Evolutionary conservation across 2,113 vertebrate genomes (phyloP).

Genomic region (Zosterops hypoxanthus): DNA sequence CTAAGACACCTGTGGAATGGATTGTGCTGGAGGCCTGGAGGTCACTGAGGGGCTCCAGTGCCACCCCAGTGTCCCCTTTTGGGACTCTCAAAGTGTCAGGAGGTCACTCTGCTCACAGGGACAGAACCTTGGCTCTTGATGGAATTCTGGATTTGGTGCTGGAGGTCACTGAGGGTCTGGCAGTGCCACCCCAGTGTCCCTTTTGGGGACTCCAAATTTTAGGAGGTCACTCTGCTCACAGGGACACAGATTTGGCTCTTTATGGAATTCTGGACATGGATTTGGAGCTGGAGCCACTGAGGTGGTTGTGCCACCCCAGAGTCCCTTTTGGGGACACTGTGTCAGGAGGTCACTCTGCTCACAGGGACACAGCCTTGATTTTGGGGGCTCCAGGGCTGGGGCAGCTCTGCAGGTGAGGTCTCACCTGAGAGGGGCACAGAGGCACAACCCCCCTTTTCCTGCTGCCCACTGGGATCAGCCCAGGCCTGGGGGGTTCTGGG

Average conservation of each 20-base stretch:
- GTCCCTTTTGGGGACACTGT: too few species aligned
- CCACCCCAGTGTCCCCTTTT: too few species aligned
- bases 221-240: too few species aligned
- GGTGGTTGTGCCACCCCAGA: too few species aligned
- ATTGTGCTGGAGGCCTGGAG: too few species aligned
- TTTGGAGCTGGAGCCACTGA: background rate
- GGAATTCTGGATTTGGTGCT: background rate
- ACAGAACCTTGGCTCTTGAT: too few species aligned
- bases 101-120: too few species aligned
- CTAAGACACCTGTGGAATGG: too few species aligned
- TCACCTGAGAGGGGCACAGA: background rate
- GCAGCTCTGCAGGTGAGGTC: background rate
- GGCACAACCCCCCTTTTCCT: background rate
- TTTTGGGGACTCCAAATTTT: background rate
- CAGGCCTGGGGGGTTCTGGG: background rate
- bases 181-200: background rate
- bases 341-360: too few species aligned
- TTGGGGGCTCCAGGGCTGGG: background rate
- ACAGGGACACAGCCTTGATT: background rate
- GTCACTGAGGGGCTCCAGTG: too few species aligned
- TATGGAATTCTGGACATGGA: background rate
- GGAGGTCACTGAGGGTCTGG: background rate
- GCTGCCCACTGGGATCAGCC: background rate
- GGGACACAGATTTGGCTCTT: background rate
- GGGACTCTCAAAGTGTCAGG: too few species aligned